Evolutionary conservation across 2,113 vertebrate genomes (phyloP).

Genomic region (Labeo rohita): DNA sequence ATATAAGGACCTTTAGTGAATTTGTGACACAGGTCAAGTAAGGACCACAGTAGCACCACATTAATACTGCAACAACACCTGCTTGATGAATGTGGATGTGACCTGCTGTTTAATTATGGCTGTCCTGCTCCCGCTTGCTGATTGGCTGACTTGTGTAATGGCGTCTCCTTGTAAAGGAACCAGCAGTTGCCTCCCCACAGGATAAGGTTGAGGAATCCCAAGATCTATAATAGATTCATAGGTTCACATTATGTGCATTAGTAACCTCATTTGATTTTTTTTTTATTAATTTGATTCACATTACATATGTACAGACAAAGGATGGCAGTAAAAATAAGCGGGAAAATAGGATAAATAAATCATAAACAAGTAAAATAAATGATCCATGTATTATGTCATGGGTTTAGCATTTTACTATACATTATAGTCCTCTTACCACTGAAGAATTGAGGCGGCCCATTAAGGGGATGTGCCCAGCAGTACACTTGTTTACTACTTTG

Average conservation of each 20-base stretch:
- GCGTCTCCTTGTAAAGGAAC: conserved; percentile 95
- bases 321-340: neutral
- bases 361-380: neutral
- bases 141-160: conserved; percentile 81
- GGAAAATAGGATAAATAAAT: neutral
- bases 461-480: conserved; percentile 74
- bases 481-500: conserved; percentile 67
- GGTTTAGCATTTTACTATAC: neutral
- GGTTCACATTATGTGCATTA: neutral
- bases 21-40: conserved; percentile 2
- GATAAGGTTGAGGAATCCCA: conserved; percentile 93
- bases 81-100: conserved; percentile 44
- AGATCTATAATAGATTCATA: conserved; percentile 77
- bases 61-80: conserved; percentile 40
- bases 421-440: conserved; percentile 81
- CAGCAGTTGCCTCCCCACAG: conserved; percentile 95
- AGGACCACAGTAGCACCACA: conserved; percentile 16
- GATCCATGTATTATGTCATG: neutral
- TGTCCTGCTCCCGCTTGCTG: conserved; percentile 62
- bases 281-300: neutral
- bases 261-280: neutral
- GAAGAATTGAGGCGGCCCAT: conserved; percentile 92
- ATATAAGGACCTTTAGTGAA: neutral
- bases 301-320: neutral
- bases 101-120: conserved; percentile 55